These are phyloP conservation scores for Sprattus sprattus DNA, from an alignment of 2,113 vertebrate genomes.

Conservation along the genomic window DNA sequence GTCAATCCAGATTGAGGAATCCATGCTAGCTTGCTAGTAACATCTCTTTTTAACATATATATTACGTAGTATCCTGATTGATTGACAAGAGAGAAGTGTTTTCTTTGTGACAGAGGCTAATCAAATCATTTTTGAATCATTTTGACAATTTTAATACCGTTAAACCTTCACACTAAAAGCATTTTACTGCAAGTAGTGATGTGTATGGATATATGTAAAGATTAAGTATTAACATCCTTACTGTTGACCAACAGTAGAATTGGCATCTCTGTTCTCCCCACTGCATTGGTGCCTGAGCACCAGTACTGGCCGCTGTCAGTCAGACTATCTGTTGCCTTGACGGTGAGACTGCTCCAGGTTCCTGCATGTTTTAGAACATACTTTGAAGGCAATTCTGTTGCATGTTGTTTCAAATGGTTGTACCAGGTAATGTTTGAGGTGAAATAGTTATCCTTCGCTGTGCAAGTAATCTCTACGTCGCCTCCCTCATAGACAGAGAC, in stretches of 20 bases:
- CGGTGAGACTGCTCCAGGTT: constrained; percentile 75
- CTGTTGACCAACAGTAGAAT: constrained; percentile 79
- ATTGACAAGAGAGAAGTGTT: not conserved
- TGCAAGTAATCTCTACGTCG: constrained; percentile 77
- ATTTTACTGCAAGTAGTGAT: not conserved
- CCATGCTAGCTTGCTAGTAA: not conserved
- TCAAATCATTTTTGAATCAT: not conserved
- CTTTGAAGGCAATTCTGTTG: constrained; percentile 64
- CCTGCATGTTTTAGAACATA: constrained; percentile 72
- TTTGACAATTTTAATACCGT: not conserved
- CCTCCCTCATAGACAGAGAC: constrained; percentile 79
- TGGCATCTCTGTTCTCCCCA: constrained; percentile 77
- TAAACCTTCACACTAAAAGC: not conserved
- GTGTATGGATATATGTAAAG: not conserved
- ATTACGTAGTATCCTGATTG: not conserved
- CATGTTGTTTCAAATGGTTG: constrained; percentile 68
- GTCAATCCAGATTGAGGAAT: not conserved
- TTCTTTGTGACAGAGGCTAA: not conserved
- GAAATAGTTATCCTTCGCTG: constrained; percentile 62
- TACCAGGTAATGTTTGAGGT: constrained; percentile 77
- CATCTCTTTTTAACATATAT: not conserved
- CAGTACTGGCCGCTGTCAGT: constrained; percentile 77
- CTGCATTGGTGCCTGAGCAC: constrained; percentile 77
- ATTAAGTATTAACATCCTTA: constrained; percentile 57
- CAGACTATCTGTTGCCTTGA: constrained; percentile 70